Evolutionary conservation across 2,888 invertebrate species (phyloP).

Genomic region (Sarcophaga carnaria): DNA sequence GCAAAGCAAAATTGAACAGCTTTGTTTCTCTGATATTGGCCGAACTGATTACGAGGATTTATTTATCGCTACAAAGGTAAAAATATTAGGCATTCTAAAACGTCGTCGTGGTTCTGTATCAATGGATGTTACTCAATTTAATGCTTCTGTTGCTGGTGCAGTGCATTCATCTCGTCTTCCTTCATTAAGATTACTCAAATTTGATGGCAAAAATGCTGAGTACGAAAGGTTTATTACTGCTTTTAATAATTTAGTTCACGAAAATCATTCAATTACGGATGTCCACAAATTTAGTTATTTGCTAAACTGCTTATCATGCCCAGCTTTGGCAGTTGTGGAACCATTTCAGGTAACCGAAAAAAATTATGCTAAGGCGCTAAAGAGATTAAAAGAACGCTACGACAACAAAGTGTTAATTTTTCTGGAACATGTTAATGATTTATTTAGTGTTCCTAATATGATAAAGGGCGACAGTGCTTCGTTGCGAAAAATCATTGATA

Average conservation of each 20-base stretch:
- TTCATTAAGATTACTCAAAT: conserved; percentile 15
- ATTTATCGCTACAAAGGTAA: conserved; percentile 19
- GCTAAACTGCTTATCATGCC: conserved; percentile 33
- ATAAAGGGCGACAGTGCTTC: conserved; percentile 4
- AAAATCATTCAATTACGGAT: conserved; percentile 8
- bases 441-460: conserved; percentile 13
- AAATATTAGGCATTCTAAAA: conserved; percentile 25
- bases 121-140: conserved; percentile 13
- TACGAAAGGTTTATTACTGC: conserved; percentile 38
- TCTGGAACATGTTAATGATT: conserved; percentile 12
- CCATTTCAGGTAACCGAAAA: conserved; percentile 37
- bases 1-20: conserved; percentile 53
- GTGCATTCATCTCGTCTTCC: conserved; percentile 21
- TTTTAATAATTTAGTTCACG: conserved; percentile 37
- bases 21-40: conserved; percentile 23
- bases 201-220: conserved; percentile 43
- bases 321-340: conserved; percentile 34
- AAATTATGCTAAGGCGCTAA: conserved; percentile 35
- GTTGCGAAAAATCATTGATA: not conserved
- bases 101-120: not conserved
- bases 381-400: conserved; percentile 25
- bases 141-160: not conserved
- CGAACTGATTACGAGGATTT: conserved; percentile 39
- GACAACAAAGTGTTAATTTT: conserved; percentile 39
- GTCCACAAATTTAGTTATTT: conserved; percentile 45